A percentile compares a stretch with the other conserved stretches of the same genome.
phyloP scores from a whole-genome alignment of 2,113 vertebrate species.

The Melanotaenia duboulayi region DNA sequence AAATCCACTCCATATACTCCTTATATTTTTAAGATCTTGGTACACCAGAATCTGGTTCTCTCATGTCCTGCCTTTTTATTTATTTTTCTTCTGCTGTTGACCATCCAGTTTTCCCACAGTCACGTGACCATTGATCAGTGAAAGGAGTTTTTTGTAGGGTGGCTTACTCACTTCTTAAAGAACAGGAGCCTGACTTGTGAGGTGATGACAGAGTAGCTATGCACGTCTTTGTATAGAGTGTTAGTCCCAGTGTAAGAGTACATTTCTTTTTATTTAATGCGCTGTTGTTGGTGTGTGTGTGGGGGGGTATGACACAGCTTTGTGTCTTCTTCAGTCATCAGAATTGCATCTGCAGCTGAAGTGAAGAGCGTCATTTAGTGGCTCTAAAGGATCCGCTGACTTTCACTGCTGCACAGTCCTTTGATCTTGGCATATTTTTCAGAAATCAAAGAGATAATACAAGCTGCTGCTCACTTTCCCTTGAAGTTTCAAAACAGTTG shows the following conservation, averaged over 20 bases:
- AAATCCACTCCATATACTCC: background rate
- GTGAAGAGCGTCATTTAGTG: background rate
- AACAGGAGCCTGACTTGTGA: slow-evolving; percentile 59
- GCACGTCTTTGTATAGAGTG: slow-evolving; percentile 36
- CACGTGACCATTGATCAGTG: slow-evolving; percentile 62
- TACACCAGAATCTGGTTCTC: slow-evolving; percentile 33
- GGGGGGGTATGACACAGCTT: background rate
- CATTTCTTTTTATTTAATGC: background rate
- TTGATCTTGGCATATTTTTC: slow-evolving; percentile 21
- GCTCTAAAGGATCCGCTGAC: slow-evolving; percentile 11
- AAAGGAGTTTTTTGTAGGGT: slow-evolving; percentile 73
- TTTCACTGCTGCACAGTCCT: background rate
- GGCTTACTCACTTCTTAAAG: slow-evolving; percentile 53
- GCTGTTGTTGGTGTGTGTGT: background rate
- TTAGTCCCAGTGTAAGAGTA: slow-evolving; percentile 22
- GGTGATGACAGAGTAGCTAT: slow-evolving; percentile 52
- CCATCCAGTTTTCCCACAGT: slow-evolving; percentile 73
- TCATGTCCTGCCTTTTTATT: slow-evolving; percentile 26
- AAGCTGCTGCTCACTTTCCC: slow-evolving; percentile 8
- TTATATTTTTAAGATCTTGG: slow-evolving; percentile 36
- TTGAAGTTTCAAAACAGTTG: slow-evolving; percentile 47
- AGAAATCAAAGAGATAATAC: slow-evolving; percentile 25
- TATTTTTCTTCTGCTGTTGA: slow-evolving; percentile 7
- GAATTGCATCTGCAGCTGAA: slow-evolving; percentile 2
- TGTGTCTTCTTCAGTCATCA: slow-evolving; percentile 4